Evolutionary conservation across 2,888 invertebrate species (phyloP).

Genomic region (Chloroclysta siterata): DNA sequence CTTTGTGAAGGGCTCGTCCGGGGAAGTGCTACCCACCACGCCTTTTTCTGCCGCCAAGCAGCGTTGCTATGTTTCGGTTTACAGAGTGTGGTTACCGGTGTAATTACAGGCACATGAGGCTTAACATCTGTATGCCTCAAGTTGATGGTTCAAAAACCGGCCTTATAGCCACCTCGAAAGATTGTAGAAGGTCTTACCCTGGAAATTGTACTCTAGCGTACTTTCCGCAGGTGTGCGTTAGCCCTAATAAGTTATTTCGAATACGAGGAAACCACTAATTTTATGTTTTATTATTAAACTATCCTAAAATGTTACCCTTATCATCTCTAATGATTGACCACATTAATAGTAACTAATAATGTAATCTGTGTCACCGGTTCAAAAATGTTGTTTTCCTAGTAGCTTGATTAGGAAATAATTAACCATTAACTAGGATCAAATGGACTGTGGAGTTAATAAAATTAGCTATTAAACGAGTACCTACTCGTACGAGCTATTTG

Average conservation of each 20-base stretch:
- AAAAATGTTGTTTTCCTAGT: constrained; percentile 31
- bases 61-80: too few species aligned
- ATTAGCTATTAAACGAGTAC: neutral
- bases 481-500: neutral
- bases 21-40: too few species aligned
- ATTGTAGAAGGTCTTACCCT: too few species aligned
- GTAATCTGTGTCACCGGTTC: constrained; percentile 4
- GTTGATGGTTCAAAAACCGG: too few species aligned
- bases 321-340: constrained; percentile 10
- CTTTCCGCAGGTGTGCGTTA: too few species aligned
- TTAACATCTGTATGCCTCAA: too few species aligned
- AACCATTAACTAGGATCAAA: constrained; percentile 12
- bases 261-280: constrained; percentile 13
- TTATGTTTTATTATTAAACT: constrained; percentile 3
- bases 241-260: neutral
- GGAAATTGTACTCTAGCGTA: too few species aligned
- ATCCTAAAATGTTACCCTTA: constrained; percentile 7
- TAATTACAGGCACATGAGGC: too few species aligned
- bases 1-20: too few species aligned
- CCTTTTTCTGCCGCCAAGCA: too few species aligned
- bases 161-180: too few species aligned
- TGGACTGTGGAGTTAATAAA: constrained; percentile 12
- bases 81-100: too few species aligned
- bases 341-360: constrained; percentile 4
- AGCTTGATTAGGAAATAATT: constrained; percentile 26